Evolutionary conservation across 2,113 vertebrate genomes (phyloP).

Genomic region (Tricholaema leucomelas): DNA sequence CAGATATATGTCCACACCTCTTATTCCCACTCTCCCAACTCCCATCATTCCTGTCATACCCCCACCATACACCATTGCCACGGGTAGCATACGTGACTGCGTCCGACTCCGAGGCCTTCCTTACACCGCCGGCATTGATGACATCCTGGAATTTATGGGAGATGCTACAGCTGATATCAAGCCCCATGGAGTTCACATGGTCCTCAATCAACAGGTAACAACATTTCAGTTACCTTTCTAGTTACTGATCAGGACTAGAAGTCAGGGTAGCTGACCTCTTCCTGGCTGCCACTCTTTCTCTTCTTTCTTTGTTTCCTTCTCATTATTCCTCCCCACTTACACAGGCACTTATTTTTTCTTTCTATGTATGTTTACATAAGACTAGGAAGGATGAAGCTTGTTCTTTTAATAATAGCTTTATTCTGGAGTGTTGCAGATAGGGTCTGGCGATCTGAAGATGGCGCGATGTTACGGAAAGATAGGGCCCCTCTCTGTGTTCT

Average conservation of each 20-base stretch:
- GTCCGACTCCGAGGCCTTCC: constrained; percentile 91
- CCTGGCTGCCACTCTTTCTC: neutral
- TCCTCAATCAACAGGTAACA: constrained; percentile 95
- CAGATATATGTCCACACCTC: constrained; percentile 90
- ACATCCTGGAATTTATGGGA: constrained; percentile 94
- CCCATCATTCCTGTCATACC: constrained; percentile 87
- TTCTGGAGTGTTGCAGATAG: too few species aligned
- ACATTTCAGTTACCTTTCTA: neutral
- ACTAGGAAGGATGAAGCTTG: neutral
- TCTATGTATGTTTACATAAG: neutral
- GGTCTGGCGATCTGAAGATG: too few species aligned
- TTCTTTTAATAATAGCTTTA: neutral
- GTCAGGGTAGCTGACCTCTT: neutral
- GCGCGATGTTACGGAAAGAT: too few species aligned
- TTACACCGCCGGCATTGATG: constrained; percentile 92
- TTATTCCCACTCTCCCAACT: constrained; percentile 88
- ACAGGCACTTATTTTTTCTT: neutral
- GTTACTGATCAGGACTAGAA: neutral
- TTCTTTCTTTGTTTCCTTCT: neutral
- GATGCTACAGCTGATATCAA: constrained; percentile 92
- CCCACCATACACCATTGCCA: constrained; percentile 82
- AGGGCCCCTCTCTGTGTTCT: too few species aligned
- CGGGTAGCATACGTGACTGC: constrained; percentile 85
- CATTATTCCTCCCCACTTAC: neutral
- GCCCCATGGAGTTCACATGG: constrained; percentile 96